Base-by-base conservation (phyloP, 92 coral and sea anemone species). In the Epizoanthus stellaris region DNA sequence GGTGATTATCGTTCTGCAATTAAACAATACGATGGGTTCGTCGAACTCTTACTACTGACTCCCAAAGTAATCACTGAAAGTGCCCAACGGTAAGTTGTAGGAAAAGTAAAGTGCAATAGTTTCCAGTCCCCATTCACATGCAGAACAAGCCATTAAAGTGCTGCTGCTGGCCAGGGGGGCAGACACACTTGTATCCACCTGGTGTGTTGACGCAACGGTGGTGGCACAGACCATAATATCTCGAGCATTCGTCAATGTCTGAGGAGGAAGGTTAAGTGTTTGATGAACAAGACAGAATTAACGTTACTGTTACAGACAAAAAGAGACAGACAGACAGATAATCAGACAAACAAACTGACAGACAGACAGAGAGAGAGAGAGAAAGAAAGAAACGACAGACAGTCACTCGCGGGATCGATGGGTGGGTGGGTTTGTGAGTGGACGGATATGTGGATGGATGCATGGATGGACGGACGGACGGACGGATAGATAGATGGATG, bases 201-300 rank as follows among this genome's bases (percentile, higher is more conserved):
- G 94, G 98, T 14, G 88, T 94, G 91, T 97, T 97, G 58, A 91
- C 85, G 82, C 99, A 96, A 17, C 85, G 87, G 81, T 92, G 94
- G 73, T 90, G 90, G 86, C 99, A 96, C 65, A 96, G 88, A 11
- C 85, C 91, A 30, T 92, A 82, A 85, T 92, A 96, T 82, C 91
- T 88, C 30, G 93, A 70, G 82, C 99, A 96, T 79, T 96, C 99
- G 80, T 96, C 97, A 62, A 96, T 91, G 73, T 95, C 98, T 95
- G 77, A 2, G 86, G 21, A 72, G 45, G 56, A 61, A 72, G 21
- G 25, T 5, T 14, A 34, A 53, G 14, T 13, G 14, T 9, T 75
- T 56, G 38, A 64, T 23, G 34, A 58, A 13, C 11, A 4, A n/a
- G 14, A 52, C 57, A 36, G 30, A 34, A 75, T 75, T 21, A 74